A percentile compares a stretch with the other conserved stretches of the same genome.
phyloP scores from a whole-genome alignment of 92 coral and sea anemone species.

The Zoanthus solanderi region DNA sequence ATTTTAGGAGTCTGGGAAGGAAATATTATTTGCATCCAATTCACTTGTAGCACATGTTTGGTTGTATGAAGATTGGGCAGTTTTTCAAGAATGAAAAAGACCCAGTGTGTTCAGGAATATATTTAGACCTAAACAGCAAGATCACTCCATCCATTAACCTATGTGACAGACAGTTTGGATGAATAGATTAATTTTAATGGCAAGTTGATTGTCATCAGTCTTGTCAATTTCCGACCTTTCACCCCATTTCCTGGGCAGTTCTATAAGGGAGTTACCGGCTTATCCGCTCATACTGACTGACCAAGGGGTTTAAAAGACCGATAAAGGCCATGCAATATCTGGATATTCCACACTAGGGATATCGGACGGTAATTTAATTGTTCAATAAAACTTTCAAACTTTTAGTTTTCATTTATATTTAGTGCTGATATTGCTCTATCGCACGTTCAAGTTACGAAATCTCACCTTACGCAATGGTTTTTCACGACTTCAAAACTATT shows the following conservation, averaged over 20 bases:
- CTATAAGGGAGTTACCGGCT: slow-evolving; percentile 37
- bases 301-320: neutral
- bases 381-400: slow-evolving; percentile 8
- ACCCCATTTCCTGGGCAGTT: slow-evolving; percentile 44
- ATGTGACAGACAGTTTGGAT: slow-evolving; percentile 33
- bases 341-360: neutral
- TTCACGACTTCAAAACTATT: neutral
- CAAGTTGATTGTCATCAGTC: slow-evolving; percentile 40
- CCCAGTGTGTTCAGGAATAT: slow-evolving; percentile 22
- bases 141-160: slow-evolving; percentile 23
- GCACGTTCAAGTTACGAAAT: neutral
- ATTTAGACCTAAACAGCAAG: neutral
- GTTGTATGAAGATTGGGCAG: neutral
- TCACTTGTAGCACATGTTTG: neutral
- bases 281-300: slow-evolving; percentile 13
- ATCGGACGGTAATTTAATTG: neutral
- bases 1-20: neutral
- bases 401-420: neutral
- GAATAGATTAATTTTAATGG: slow-evolving; percentile 23
- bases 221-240: slow-evolving; percentile 30
- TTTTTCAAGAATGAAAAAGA: slow-evolving; percentile 1
- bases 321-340: slow-evolving; percentile 9
- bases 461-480: neutral
- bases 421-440: neutral
- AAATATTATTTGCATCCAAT: neutral